Conservation (phyloP, 2,113 vertebrate genomes). For the Plectropomus leopardus region DNA sequence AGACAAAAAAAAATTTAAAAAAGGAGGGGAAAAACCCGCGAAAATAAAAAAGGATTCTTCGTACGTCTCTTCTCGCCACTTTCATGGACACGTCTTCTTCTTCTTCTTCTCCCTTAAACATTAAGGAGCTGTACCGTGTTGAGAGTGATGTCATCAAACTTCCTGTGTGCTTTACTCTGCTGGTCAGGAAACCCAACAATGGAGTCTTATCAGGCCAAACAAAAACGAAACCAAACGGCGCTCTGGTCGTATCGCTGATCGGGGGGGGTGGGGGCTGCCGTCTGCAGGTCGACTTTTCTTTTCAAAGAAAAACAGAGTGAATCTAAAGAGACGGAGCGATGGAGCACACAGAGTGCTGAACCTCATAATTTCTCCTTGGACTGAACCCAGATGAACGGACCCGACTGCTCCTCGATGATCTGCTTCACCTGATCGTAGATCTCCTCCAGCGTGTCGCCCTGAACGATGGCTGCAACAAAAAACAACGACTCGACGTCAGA, state of each 20-base stretch:
- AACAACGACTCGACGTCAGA: neutral
- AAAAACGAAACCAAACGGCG: neutral
- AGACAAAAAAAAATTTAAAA: slow-evolving; percentile 82
- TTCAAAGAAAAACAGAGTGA: slow-evolving; percentile 33
- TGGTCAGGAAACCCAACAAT: slow-evolving; percentile 70
- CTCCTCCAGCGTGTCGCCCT: slow-evolving; percentile 98
- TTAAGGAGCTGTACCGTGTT: slow-evolving; percentile 87
- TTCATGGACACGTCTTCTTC: slow-evolving; percentile 74
- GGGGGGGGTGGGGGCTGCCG: slow-evolving; percentile 23
- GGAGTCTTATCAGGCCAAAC: slow-evolving; percentile 2
- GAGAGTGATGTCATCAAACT: slow-evolving; percentile 78
- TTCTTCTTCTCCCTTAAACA: slow-evolving; percentile 79
- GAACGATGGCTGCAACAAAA: slow-evolving; percentile 89
- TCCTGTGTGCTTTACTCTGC: slow-evolving; percentile 84
- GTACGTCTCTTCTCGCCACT: slow-evolving; percentile 73
- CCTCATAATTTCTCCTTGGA: slow-evolving; percentile 99
- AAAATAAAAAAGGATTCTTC: slow-evolving; percentile 45
- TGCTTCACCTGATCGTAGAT: slow-evolving; percentile 98
- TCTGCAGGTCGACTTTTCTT: slow-evolving; percentile 27
- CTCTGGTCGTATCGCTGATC: neutral
- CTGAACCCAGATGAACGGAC: slow-evolving; percentile 96
- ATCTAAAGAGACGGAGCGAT: slow-evolving; percentile 1
- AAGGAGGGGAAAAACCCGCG: slow-evolving; percentile 24
- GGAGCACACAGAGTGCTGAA: neutral
- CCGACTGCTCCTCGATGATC: slow-evolving; percentile 98